Base-by-base conservation (phyloP, 2,888 invertebrate species). In the Pandemis heparana region DNA sequence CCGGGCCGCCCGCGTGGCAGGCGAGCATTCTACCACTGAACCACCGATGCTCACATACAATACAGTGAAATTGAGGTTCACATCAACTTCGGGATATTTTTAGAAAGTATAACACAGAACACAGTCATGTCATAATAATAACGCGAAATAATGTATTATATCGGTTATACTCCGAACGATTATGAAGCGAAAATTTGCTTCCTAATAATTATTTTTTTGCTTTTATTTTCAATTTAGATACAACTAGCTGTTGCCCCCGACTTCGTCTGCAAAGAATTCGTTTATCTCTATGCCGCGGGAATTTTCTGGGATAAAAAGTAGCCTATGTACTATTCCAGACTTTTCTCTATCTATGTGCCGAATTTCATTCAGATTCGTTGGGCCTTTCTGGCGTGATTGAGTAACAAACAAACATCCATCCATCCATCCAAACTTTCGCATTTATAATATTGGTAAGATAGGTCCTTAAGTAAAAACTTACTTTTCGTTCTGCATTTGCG, bases 1-100 rank as follows among this genome's bases (percentile, higher is more conserved):
- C 91, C 92, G 92, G 92, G 90, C 89, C 92, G 91, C 92, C 92
- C 92, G 92, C 92, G 92, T 92, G 92, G 92, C 92, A 92, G 92
- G 92, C 92, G 92, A 92, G 92, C 91, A 92, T 92, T 92, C 91
- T 92, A 92, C 92, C 92, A 92, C 91, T 92, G 91, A 92, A 92
- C 92, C 92, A 92, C 92, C 91, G 92, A 92, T 92, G 92, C 91
- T 88, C 51, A 64, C 48, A 10, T 0, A 3, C 0, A 0, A n/a
- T 5, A 0, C 0, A n/a, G 14, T 10, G 65, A 65, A 65, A 51
- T 48, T 16, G n/a, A 3, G 10, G 10, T 48, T 16, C 16, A 10
- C 3, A 9, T 48, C 0, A 23, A 0, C 14, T 14, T 8, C 4
- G 10, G n/a, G n/a, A n/a, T 38, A 39, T 60, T 60, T 60, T 60